Evolutionary conservation across 1,140 invertebrate species (phyloP).

Genomic region (Eciton burchellii): DNA sequence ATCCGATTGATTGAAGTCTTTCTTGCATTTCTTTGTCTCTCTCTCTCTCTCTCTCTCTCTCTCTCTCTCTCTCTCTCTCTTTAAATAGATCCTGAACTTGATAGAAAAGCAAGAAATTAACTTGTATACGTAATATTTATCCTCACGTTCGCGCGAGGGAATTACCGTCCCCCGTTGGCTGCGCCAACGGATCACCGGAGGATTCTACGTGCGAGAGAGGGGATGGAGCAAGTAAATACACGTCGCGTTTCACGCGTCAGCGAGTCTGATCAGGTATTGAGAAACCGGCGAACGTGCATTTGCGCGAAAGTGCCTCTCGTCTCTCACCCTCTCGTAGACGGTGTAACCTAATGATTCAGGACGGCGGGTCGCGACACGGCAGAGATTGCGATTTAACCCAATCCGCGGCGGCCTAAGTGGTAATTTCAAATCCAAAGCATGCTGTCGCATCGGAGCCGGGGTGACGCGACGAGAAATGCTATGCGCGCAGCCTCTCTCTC

Average conservation of each 20-base stretch:
- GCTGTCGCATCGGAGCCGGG: no score
- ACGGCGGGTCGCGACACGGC: constrained; percentile 36
- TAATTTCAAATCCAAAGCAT: constrained; percentile 69
- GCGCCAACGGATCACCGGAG: no score
- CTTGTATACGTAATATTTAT: no score
- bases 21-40: no score
- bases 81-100: no score
- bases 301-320: constrained; percentile 21
- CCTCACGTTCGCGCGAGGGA: no score
- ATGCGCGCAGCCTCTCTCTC: constrained; percentile 32
- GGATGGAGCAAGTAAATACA: not conserved
- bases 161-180: not conserved
- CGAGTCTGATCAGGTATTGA: constrained; percentile 37
- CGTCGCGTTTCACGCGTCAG: not conserved
- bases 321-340: constrained; percentile 58
- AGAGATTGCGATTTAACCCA: constrained; percentile 76
- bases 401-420: constrained; percentile 71
- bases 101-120: no score
- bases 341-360: constrained; percentile 68
- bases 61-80: no score
- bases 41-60: no score
- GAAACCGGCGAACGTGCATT: constrained; percentile 48
- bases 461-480: constrained; percentile 14
- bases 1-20: no score
- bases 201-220: not conserved